These are phyloP conservation scores for Brachionus asplanchnoidis DNA, from an alignment of 1,140 invertebrate species.

Conservation along the genomic window DNA sequence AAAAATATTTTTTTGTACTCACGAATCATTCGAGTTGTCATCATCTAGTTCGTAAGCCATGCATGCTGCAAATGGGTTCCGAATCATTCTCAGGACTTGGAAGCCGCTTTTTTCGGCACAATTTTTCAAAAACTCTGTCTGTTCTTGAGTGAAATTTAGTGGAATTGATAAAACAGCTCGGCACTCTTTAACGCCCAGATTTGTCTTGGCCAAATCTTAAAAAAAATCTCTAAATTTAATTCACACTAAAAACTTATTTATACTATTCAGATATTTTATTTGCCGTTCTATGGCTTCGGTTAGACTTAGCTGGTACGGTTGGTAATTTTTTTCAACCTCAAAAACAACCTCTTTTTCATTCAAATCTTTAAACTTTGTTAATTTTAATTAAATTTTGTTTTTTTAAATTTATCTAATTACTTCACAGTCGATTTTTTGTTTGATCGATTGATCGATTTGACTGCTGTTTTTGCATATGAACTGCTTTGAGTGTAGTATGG, in stretches of 20 bases:
- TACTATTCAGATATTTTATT: conserved; percentile 14
- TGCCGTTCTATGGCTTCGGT: background rate
- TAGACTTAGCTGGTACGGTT: background rate
- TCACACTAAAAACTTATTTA: background rate
- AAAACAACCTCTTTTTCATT: conserved; percentile 20
- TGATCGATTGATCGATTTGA: background rate
- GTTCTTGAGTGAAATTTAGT: background rate
- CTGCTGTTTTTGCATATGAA: conserved; percentile 13
- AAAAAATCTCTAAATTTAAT: background rate
- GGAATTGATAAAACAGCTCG: conserved; percentile 32
- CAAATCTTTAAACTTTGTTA: background rate
- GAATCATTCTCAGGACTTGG: conserved; percentile 4
- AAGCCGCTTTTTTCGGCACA: conserved; percentile 31
- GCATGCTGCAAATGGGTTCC: conserved; percentile 26
- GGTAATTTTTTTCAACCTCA: conserved; percentile 13
- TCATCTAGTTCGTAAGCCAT: conserved; percentile 39
- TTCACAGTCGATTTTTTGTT: background rate
- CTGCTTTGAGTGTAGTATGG: background rate
- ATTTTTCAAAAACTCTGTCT: conserved; percentile 13
- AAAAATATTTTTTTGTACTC: background rate
- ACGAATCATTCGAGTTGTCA: conserved; percentile 11
- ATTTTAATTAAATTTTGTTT: background rate
- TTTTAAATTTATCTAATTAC: background rate
- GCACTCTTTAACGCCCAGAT: background rate
- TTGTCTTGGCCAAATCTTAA: conserved; percentile 19